Conservation (phyloP, 1,140 invertebrate species). For the Batillaria attramentaria region DNA sequence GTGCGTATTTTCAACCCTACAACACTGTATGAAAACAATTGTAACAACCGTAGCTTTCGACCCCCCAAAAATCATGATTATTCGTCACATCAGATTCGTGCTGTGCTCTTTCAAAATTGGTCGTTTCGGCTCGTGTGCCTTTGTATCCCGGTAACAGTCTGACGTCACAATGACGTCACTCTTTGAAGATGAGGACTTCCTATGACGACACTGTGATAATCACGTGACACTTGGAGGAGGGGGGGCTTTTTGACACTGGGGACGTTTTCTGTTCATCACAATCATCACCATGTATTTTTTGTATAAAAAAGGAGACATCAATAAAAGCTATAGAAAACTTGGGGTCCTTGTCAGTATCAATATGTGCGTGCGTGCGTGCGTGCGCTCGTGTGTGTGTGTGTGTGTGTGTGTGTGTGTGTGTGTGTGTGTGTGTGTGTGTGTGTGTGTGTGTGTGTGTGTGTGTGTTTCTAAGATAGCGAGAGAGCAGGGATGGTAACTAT, state of each 20-base stretch:
- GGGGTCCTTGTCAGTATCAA: too few species aligned
- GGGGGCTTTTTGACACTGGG: not conserved
- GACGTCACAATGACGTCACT: not conserved
- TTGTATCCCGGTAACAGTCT: too few species aligned
- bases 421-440: constrained; percentile 7
- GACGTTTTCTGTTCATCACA: not conserved
- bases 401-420: constrained; percentile 14
- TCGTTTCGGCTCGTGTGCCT: too few species aligned
- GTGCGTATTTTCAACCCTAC: too few species aligned
- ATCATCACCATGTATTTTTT: not conserved
- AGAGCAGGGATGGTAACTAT: too few species aligned
- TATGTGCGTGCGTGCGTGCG: too few species aligned
- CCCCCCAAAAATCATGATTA: too few species aligned
- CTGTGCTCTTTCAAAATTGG: too few species aligned
- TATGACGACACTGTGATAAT: constrained; percentile 9
- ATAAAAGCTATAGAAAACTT: not conserved
- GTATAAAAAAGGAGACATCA: not conserved
- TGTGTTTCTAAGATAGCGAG: too few species aligned
- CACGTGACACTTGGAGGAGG: not conserved
- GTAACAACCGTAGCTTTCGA: too few species aligned
- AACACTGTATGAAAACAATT: too few species aligned
- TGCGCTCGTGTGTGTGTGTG: constrained; percentile 11
- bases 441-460: constrained; percentile 1
- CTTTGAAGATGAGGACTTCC: constrained; percentile 1
- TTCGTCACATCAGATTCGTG: too few species aligned